phyloP scores from a whole-genome alignment of 2,113 vertebrate species.

The Malurus melanocephalus region DNA sequence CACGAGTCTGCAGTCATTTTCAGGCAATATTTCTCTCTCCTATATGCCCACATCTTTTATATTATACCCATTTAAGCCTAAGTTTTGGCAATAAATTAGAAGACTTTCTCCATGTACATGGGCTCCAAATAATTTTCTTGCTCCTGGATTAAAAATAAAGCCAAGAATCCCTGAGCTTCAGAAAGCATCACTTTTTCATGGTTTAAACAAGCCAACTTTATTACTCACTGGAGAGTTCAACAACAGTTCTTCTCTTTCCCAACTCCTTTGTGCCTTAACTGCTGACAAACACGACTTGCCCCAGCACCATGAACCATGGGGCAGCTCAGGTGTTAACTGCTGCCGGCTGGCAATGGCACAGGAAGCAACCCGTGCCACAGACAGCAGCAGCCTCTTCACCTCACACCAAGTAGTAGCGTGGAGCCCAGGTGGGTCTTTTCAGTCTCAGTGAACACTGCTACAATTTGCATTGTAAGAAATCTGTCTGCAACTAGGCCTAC shows the following conservation, averaged over 20 bases:
- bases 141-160: neutral
- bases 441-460: neutral
- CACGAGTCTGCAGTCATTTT: neutral
- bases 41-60: neutral
- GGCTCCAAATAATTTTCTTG: neutral
- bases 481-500: neutral
- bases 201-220: neutral
- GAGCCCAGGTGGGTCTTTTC: neutral
- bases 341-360: neutral
- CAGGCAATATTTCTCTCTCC: neutral
- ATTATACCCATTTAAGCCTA: neutral
- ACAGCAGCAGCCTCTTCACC: neutral
- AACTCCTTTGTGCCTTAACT: neutral
- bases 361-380: neutral
- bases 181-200: neutral
- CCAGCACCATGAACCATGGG: neutral
- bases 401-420: rapidly evolving
- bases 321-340: rapidly evolving
- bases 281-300: neutral
- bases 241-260: neutral
- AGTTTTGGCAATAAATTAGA: neutral
- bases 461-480: neutral
- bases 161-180: neutral
- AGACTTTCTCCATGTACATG: neutral
- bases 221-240: neutral